A percentile compares a stretch with the other conserved stretches of the same genome.
Evolutionary conservation across 2,888 invertebrate genomes (phyloP).

Genomic region (Strigamia crassipes): DNA sequence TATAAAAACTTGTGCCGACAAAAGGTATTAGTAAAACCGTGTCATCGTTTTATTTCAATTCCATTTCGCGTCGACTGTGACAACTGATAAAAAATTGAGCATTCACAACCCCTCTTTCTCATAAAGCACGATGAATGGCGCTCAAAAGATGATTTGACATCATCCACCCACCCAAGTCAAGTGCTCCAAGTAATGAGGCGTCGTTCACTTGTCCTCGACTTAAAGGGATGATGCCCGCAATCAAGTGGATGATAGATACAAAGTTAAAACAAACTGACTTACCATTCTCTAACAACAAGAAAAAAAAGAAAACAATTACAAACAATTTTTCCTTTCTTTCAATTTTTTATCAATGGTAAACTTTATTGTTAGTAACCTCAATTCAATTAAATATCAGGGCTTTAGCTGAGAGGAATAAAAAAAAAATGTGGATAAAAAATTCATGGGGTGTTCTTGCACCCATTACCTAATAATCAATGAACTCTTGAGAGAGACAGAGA

Average conservation of each 20-base stretch:
- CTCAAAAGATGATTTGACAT: slow-evolving; percentile 15
- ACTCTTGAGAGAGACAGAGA: slow-evolving; percentile 6
- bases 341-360: slow-evolving; percentile 19
- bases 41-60: background rate
- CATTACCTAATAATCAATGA: slow-evolving; percentile 42
- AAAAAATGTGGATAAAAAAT: slow-evolving; percentile 14
- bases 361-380: slow-evolving; percentile 37
- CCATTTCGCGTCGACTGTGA: background rate
- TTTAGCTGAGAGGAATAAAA: slow-evolving; percentile 18
- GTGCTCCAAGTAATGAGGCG: slow-evolving; percentile 11
- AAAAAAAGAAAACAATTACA: background rate
- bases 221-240: background rate
- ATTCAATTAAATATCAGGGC: slow-evolving; percentile 42
- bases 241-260: background rate
- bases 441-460: slow-evolving; percentile 32
- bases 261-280: background rate
- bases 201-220: background rate
- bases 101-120: background rate
- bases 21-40: no score
- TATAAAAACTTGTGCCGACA: no score
- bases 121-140: slow-evolving; percentile 28
- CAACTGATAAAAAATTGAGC: background rate
- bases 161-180: slow-evolving; percentile 13
- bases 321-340: background rate
- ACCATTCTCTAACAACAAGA: no score